Percentiles rank a stretch among this genome's conserved stretches.
Conservation (phyloP, 2,113 vertebrate genomes). For the Galeopterus variegatus region DNA sequence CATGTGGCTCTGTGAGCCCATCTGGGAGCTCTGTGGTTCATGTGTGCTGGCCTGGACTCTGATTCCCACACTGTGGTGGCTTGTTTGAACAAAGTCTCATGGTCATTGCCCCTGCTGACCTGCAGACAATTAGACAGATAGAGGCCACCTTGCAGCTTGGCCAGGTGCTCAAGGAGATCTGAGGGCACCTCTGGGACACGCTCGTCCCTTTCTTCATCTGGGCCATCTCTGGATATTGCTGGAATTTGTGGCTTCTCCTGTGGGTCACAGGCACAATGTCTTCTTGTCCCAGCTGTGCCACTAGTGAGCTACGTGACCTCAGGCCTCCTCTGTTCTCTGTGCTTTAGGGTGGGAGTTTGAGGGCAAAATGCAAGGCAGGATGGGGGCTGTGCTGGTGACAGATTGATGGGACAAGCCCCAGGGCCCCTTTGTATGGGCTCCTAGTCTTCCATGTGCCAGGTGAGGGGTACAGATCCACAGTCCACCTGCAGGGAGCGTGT, state of each 20-base stretch:
- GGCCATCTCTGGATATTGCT: background rate
- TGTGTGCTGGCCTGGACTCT: background rate
- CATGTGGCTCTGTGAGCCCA: background rate
- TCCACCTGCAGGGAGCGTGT: background rate
- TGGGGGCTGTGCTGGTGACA: background rate
- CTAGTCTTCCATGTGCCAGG: background rate
- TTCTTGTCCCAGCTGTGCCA: background rate
- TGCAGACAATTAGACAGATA: background rate
- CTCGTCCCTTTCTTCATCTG: background rate
- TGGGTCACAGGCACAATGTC: background rate
- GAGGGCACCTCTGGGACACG: accelerated
- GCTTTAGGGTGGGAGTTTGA: accelerated
- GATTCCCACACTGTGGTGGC: background rate
- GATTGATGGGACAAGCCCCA: background rate
- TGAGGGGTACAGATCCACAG: too few species aligned
- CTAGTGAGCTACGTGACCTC: background rate
- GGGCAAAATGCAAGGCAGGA: too few species aligned
- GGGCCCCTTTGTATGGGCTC: background rate
- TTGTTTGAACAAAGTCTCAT: background rate
- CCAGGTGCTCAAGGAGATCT: background rate
- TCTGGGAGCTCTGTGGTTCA: background rate
- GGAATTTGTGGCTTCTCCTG: background rate
- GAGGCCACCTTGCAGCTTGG: background rate
- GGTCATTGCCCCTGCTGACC: background rate
- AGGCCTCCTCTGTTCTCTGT: background rate